These are phyloP conservation scores for Oreortyx pictus DNA, from an alignment of 2,797 vertebrate species.

Conservation along the genomic window DNA sequence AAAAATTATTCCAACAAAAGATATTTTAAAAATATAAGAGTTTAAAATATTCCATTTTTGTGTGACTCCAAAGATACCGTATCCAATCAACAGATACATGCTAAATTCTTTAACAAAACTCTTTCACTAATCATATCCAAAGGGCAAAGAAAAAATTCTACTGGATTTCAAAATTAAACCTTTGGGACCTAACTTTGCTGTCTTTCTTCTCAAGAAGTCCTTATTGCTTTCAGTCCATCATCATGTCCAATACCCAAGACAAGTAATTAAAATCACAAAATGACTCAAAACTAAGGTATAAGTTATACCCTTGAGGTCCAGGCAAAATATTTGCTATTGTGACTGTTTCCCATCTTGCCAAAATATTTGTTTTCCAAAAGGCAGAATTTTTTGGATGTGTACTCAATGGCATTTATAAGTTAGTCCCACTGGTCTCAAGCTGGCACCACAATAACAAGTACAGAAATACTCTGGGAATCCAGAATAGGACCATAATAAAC, in stretches of 20 bases:
- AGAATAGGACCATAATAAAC: slow-evolving; percentile 6
- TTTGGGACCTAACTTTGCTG: slow-evolving; percentile 25
- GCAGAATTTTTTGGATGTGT: slow-evolving; percentile 19
- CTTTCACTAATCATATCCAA: slow-evolving; percentile 36
- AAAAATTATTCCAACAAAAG: neutral
- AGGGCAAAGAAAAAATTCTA: slow-evolving; percentile 15
- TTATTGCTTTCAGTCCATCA: slow-evolving; percentile 37
- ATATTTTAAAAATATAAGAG: neutral
- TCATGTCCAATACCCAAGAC: slow-evolving; percentile 60
- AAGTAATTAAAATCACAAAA: slow-evolving; percentile 63
- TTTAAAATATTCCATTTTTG: neutral
- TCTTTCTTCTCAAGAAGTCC: slow-evolving; percentile 41
- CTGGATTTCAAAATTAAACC: slow-evolving; percentile 62
- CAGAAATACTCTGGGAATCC: slow-evolving; percentile 31
- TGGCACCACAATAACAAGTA: slow-evolving; percentile 11
- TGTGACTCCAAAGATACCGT: neutral
- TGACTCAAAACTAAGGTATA: slow-evolving; percentile 38
- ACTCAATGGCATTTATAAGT: neutral
- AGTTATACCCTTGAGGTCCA: slow-evolving; percentile 55
- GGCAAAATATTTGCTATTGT: slow-evolving; percentile 57
- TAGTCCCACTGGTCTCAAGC: slow-evolving; percentile 36
- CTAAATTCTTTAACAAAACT: neutral
- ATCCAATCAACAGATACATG: neutral
- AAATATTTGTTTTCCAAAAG: slow-evolving; percentile 55
- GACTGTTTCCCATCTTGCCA: slow-evolving; percentile 27